Evolutionary conservation across 2,888 invertebrate species (phyloP), one percentile per base, ranked within the genome.

Genomic region (Zaprionus obscuricornis): DNA sequence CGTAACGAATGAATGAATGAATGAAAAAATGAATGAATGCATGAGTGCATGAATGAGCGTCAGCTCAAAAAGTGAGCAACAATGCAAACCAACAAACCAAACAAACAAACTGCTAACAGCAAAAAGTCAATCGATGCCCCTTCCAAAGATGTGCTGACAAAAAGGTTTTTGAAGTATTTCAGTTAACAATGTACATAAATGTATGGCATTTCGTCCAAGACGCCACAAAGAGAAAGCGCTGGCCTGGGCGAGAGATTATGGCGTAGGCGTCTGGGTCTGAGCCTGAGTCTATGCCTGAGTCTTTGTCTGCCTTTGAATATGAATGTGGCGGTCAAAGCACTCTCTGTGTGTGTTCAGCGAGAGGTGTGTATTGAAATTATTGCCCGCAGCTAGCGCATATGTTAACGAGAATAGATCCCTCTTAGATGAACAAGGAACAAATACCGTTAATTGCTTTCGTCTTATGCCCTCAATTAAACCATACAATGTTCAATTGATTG

Each of bases 321-420:
- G n/a, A n/a, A n/a, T n/a, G n/a, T n/a, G 60, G 40, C 83, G 78
- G 78, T 82, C 78, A 79, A 74, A 79, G 78, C 85, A 60, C 78
- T 82, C 83, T 46, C 37, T 11, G 11, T 26, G 52, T 50, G 22
- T 52, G 24, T 11, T 26, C 39, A 40, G 31, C 54, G 54, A 39
- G 37, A 40, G 22, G 51, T 62, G 59, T 45, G 20, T 50, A 27
- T 43, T 37, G 24, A 37, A 47, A 64, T 45, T 39, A 54, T 57
- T 59, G 39, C 58, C 57, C 51, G 34, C 55, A 47, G 60, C 39
- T 26, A 50, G 39, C 55, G 39, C 55, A 39, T 31, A 36, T 59
- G 54, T 31, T 22, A 14, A n/a, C n/a, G n/a, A n/a, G n/a, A n/a
- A n/a, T n/a, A 66, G 55, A 66, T 66, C 56, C 39, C 31, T 22